Conservation (phyloP, 2,797 vertebrate genomes). For the Siniperca undulata region DNA sequence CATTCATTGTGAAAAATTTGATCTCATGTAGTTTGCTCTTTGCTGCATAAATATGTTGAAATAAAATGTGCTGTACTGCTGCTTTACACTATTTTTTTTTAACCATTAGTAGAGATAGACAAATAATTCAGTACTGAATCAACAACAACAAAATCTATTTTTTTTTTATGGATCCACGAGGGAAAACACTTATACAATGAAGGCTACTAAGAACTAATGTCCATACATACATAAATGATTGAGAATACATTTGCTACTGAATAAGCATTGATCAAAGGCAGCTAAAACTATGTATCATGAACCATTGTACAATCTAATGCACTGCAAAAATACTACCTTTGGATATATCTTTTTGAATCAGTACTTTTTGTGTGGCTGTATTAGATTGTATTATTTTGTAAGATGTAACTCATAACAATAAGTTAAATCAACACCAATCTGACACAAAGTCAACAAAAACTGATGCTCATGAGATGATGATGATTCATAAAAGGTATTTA, state of each 20-base stretch:
- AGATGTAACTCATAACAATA: not conserved
- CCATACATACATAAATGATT: not conserved
- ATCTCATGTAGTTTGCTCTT: conserved; percentile 1
- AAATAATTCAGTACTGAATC: not conserved
- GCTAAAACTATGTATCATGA: not conserved
- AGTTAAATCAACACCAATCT: not conserved
- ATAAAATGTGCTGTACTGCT: not conserved
- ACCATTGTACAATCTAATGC: not conserved
- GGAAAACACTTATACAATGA: not conserved
- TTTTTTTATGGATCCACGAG: not conserved
- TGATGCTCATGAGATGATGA: not conserved
- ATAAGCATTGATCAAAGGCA: not conserved
- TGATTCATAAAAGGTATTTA: not conserved
- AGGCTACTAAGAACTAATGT: not conserved
- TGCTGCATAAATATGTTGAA: conserved; percentile 8
- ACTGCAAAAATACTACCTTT: not conserved
- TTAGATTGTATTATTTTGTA: not conserved
- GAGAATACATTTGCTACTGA: not conserved
- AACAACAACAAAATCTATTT: not conserved
- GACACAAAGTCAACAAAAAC: not conserved
- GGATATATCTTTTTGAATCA: not conserved
- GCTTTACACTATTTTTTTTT: not conserved
- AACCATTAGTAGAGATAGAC: not conserved
- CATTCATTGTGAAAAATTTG: not conserved
- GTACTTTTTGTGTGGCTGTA: not conserved